Evolutionary conservation across 2,113 vertebrate species (phyloP), one percentile per base, ranked within the genome.

Genomic region (Seriola quinqueradiata): DNA sequence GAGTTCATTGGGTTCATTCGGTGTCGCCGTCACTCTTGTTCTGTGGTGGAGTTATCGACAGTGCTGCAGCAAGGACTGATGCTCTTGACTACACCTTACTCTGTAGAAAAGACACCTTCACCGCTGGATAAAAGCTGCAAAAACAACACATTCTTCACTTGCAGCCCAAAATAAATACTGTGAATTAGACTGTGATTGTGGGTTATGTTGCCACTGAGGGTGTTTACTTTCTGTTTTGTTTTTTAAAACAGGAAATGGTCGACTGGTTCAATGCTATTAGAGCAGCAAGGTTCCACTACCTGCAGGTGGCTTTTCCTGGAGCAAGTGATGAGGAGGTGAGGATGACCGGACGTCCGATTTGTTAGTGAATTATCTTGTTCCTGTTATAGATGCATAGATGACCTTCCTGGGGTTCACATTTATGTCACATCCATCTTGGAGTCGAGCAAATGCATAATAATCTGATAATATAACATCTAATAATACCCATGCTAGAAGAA

Each of bases 261-360:
- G 97, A 99, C 89, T 99, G 98, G 98, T 99, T 98, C 95, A 99
- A 99, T 0, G 97, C 97, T 0, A 98, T 99, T 79, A 95, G 98
- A 8, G 98, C 98, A 0, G 97, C 97, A 0, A 96, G 97, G 23
- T 99, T 99, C 85, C 97, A 99, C 91, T 99, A 99, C 93, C 93
- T 98, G 68, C 97, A 99, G 92, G 98, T 99, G 92, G 98, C 98
- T 1, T 99, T 97, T 91, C 98, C 98, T 0, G 97, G 97, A 81
- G 97, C 98, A 46, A 96, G 96, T 0, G 95, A 98, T 0, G 78
- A 90, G 1, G 98, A 99, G 50, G 98, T 99, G 89, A 96, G 96
- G 46, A n/a, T n/a, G 4, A 42, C 28, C 10, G 25, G 11, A 50
- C 4, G 17, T n/a, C 52, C 10, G 52, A 54, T 25, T 28, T 25